These are phyloP conservation scores for Tenthredo notha DNA, from an alignment of 2,888 invertebrate species.

Conservation along the genomic window DNA sequence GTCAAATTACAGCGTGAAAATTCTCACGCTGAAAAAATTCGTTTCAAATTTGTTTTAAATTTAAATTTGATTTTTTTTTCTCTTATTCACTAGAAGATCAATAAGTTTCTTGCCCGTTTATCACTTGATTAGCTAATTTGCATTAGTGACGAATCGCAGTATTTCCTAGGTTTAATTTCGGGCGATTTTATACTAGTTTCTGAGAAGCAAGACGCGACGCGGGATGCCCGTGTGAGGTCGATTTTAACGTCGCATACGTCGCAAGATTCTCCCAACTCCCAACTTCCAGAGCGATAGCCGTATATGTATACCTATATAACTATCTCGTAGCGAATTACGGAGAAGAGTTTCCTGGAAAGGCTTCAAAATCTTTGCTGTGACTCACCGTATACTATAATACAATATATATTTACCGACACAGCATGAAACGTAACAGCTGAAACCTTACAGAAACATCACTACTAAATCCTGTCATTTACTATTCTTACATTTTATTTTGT, in stretches of 20 bases:
- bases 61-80: not conserved
- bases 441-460: not conserved
- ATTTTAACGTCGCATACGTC: not conserved
- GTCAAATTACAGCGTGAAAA: not conserved
- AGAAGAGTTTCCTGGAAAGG: slow-evolving; percentile 39
- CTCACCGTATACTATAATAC: slow-evolving; percentile 10
- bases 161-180: slow-evolving; percentile 30
- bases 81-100: not conserved
- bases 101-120: not conserved
- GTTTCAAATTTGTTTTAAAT: not conserved
- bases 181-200: slow-evolving; percentile 17
- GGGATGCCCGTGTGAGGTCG: slow-evolving; percentile 25
- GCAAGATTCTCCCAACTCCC: not conserved
- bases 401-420: not conserved
- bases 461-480: not conserved
- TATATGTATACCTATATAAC: not conserved
- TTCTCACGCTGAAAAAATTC: not conserved
- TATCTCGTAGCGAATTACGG: slow-evolving; percentile 34
- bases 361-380: slow-evolving; percentile 35
- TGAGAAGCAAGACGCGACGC: slow-evolving; percentile 6
- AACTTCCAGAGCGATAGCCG: not conserved
- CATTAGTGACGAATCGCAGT: slow-evolving; percentile 4
- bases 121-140: not conserved
- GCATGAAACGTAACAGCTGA: not conserved
- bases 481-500: not conserved